Conservation (phyloP, 2,113 vertebrate genomes). For the Genyomyrus donnyi region DNA sequence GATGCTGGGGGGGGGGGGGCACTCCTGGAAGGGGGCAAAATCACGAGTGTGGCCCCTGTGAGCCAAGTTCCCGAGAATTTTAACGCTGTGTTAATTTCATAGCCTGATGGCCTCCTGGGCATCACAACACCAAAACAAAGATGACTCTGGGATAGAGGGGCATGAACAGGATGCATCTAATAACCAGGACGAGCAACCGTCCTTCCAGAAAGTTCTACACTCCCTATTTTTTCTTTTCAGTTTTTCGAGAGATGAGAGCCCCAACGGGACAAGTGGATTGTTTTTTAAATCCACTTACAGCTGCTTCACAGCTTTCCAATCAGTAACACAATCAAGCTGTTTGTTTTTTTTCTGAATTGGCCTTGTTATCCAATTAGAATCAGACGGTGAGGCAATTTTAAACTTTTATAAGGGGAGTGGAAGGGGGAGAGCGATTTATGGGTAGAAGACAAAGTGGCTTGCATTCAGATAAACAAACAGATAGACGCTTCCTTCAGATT, state of each 20-base stretch:
- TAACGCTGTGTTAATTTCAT: constrained; percentile 19
- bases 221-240: not conserved
- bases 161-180: constrained; percentile 27
- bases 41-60: not conserved
- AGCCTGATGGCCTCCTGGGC: constrained; percentile 16
- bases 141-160: constrained; percentile 23
- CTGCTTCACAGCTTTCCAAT: constrained; percentile 26
- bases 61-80: constrained; percentile 9
- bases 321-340: constrained; percentile 26
- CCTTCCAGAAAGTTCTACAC: constrained; percentile 18
- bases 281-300: constrained; percentile 19
- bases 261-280: constrained; percentile 27
- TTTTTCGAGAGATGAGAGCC: constrained; percentile 10
- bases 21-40: constrained; percentile 13
- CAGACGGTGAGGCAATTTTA: constrained; percentile 9
- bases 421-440: not conserved
- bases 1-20: constrained; percentile 21
- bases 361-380: constrained; percentile 25
- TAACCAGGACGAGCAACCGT: constrained; percentile 28
- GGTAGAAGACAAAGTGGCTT: not conserved
- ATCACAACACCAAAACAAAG: constrained; percentile 29
- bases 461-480: not conserved
- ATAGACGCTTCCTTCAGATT: not conserved
- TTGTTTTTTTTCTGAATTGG: constrained; percentile 27
- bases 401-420: not conserved